Conservation (phyloP, 1,140 invertebrate genomes). For the Galendromus occidentalis region DNA sequence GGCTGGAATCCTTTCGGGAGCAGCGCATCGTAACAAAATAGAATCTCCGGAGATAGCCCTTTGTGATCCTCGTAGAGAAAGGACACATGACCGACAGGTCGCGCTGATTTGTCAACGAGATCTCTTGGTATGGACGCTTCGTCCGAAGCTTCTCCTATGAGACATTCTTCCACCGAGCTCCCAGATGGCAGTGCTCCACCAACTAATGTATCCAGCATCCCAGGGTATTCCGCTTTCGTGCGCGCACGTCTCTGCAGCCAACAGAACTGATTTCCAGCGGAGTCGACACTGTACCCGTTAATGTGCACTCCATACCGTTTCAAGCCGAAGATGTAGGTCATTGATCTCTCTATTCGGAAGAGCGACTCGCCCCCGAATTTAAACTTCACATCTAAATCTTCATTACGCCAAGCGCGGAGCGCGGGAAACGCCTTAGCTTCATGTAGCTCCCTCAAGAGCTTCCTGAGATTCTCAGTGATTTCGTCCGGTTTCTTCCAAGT, state of each 20-base stretch:
- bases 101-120: background rate
- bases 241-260: background rate
- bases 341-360: background rate
- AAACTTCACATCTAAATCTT: background rate
- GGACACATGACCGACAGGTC: background rate
- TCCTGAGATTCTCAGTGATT: too few species aligned
- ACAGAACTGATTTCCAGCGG: background rate
- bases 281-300: background rate
- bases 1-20: background rate
- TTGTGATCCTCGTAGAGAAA: background rate
- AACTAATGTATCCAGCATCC: background rate
- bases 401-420: background rate
- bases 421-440: background rate
- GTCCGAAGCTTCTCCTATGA: background rate
- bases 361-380: background rate
- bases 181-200: background rate
- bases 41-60: background rate
- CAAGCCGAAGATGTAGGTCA: background rate
- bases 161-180: background rate
- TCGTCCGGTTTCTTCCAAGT: too few species aligned
- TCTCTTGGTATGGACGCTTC: background rate
- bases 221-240: background rate
- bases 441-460: too few species aligned
- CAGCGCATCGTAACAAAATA: background rate
- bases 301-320: background rate